Percentiles rank a stretch among this genome's conserved stretches.
Conservation (phyloP, 1,140 invertebrate genomes). For the Papilio polyxenes region DNA sequence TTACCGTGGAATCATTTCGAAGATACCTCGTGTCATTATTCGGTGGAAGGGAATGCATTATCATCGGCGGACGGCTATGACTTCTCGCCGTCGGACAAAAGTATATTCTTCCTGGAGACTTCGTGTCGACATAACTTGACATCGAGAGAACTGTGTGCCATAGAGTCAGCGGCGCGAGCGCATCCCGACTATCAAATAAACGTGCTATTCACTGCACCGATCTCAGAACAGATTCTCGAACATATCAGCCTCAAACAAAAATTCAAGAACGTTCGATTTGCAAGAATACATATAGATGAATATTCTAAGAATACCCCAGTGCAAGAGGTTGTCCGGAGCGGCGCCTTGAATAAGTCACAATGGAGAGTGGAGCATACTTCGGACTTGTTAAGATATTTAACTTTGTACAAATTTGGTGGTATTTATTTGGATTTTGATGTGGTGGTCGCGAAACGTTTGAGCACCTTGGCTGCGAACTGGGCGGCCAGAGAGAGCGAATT, state of each 20-base stretch:
- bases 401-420: slow-evolving; percentile 89
- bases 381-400: slow-evolving; percentile 86
- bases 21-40: slow-evolving; percentile 53
- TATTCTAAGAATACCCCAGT: slow-evolving; percentile 49
- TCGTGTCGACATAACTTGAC: slow-evolving; percentile 75
- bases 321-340: slow-evolving; percentile 54
- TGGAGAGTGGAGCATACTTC: slow-evolving; percentile 84
- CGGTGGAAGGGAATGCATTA: slow-evolving; percentile 42
- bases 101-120: slow-evolving; percentile 83
- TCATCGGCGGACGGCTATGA: slow-evolving; percentile 40
- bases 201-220: slow-evolving; percentile 76
- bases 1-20: slow-evolving; percentile 30
- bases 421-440: slow-evolving; percentile 90
- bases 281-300: slow-evolving; percentile 80
- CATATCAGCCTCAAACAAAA: slow-evolving; percentile 76
- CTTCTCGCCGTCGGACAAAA: slow-evolving; percentile 45
- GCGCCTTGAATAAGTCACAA: slow-evolving; percentile 79
- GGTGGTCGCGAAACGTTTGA: slow-evolving; percentile 84
- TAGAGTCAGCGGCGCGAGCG: slow-evolving; percentile 82
- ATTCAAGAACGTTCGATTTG: slow-evolving; percentile 81
- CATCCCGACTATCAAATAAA: slow-evolving; percentile 80
- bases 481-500: slow-evolving; percentile 83
- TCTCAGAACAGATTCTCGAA: slow-evolving; percentile 40
- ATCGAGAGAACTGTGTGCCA: slow-evolving; percentile 81
- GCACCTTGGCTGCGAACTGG: slow-evolving; percentile 83